phyloP scores from a whole-genome alignment of 2,888 invertebrate species.

The Dynastes maya region DNA sequence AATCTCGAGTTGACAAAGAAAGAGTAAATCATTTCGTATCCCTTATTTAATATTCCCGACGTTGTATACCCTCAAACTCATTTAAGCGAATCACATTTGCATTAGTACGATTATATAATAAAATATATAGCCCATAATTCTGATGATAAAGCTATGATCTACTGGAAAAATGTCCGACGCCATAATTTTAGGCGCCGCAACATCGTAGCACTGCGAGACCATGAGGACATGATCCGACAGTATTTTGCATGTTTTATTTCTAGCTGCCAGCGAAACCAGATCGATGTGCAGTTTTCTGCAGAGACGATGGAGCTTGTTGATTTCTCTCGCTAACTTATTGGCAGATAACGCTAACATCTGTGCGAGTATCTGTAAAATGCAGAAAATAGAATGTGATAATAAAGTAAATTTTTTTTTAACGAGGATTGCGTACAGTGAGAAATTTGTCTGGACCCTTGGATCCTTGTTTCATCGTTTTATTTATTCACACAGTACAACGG shows the following conservation, averaged over 20 bases:
- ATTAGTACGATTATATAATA: conserved; percentile 16
- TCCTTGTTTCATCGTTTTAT: no score
- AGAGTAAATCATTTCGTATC: no score
- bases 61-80: no score
- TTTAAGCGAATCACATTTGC: no score
- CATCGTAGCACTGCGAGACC: conserved; percentile 19
- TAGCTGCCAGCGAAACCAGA: neutral
- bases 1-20: no score
- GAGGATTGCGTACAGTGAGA: neutral
- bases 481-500: no score
- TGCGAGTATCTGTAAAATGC: conserved; percentile 2
- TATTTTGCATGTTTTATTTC: neutral
- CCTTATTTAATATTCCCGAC: no score
- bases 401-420: neutral
- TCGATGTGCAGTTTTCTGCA: conserved; percentile 3
- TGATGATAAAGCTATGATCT: conserved; percentile 27
- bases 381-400: neutral
- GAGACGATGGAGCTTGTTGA: neutral
- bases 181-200: conserved; percentile 3
- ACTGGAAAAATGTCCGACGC: neutral
- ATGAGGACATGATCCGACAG: neutral
- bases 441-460: neutral
- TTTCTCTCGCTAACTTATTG: neutral
- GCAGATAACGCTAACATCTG: conserved; percentile 15
- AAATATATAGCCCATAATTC: conserved; percentile 18